phyloP scores from a whole-genome alignment of 2,888 invertebrate species.

The Silvanus unidentatus region DNA sequence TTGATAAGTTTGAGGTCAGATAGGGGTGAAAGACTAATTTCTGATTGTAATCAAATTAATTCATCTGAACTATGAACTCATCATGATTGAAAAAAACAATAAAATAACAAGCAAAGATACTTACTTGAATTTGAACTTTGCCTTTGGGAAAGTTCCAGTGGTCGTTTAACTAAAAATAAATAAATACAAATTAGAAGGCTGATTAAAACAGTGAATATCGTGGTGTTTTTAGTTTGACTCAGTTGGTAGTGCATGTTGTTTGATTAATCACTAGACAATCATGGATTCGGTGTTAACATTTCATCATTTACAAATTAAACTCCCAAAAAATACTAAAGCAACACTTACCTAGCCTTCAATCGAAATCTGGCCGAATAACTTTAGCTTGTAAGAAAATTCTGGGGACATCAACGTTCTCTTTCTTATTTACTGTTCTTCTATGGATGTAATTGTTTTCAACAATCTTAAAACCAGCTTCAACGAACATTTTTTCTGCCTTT shows the following conservation, averaged over 20 bases:
- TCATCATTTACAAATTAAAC: neutral
- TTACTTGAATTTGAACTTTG: constrained; percentile 5
- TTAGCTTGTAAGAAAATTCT: constrained; percentile 91
- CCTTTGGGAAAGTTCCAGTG: neutral
- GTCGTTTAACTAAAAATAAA: neutral
- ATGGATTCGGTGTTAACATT: no score
- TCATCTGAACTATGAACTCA: constrained; percentile 45
- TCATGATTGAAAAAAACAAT: constrained; percentile 22
- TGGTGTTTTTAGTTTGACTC: constrained; percentile 4
- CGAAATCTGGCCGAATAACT: constrained; percentile 44
- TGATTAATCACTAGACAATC: no score
- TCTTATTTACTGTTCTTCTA: constrained; percentile 84
- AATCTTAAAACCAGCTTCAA: constrained; percentile 63
- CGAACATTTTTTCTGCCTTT: constrained; percentile 61
- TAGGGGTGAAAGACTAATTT: constrained; percentile 41
- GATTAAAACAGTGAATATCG: neutral
- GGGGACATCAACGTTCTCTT: constrained; percentile 85
- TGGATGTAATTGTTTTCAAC: constrained; percentile 71
- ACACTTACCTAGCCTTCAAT: no score
- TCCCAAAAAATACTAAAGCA: constrained; percentile 3
- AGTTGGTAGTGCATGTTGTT: constrained; percentile 20
- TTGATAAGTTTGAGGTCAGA: no score
- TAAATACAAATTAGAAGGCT: neutral
- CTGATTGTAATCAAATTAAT: constrained; percentile 29
- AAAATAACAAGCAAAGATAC: no score